Conservation (phyloP, 2,113 vertebrate genomes). For the Microcebus ravelobensis region DNA sequence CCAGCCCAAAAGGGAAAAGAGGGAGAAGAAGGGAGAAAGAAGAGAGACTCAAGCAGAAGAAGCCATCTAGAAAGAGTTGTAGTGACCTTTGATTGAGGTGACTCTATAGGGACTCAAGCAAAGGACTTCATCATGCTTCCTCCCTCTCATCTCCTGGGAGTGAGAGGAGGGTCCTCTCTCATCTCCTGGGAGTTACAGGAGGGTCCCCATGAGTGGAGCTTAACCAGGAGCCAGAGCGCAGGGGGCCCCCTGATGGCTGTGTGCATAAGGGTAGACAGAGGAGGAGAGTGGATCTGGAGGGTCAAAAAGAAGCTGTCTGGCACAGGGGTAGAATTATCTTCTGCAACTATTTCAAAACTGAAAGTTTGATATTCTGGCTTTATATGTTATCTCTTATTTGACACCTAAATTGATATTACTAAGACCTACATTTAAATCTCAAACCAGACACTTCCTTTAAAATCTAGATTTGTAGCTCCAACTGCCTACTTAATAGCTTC, state of each 20-base stretch:
- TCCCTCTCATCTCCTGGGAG: too few species aligned
- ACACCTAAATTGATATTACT: constrained; percentile 44
- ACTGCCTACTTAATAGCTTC: constrained; percentile 19
- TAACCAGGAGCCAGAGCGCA: background rate
- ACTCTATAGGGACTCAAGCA: background rate
- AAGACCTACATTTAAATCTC: constrained; percentile 44
- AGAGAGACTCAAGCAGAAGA: background rate
- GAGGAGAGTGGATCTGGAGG: background rate
- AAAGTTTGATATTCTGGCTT: background rate
- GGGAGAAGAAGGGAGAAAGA: background rate
- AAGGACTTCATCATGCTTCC: background rate
- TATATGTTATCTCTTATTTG: constrained; percentile 41
- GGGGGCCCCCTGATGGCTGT: background rate
- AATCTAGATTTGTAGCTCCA: constrained; percentile 39
- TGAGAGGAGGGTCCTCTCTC: background rate
- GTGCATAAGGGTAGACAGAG: background rate
- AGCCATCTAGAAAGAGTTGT: background rate
- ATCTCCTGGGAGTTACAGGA: background rate
- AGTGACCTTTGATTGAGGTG: background rate
- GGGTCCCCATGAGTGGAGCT: rapidly evolving
- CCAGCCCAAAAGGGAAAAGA: background rate
- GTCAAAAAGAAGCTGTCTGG: background rate
- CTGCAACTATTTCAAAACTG: constrained; percentile 1
- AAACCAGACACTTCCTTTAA: constrained; percentile 49
- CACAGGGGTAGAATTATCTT: background rate